Evolutionary conservation across 2,888 invertebrate species (phyloP), one percentile per base, ranked within the genome.

Genomic region (Teleiodes luculella): DNA sequence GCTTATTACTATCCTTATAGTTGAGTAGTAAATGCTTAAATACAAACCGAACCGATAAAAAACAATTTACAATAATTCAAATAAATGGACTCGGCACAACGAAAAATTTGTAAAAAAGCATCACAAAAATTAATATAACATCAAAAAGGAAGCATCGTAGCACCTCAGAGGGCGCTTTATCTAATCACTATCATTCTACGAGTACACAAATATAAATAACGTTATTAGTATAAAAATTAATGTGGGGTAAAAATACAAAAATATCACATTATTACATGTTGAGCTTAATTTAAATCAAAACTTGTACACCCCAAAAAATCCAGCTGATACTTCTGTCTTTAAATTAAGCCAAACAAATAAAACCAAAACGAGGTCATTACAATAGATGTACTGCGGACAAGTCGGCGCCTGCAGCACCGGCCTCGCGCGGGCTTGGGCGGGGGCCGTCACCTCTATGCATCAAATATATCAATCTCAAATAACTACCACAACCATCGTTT

Each of bases 201-300:
- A 72, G 70, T 80, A 81, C 72, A 76, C 71, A 70, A 74, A 73
- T 75, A 78, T 78, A 81, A 80, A 83, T 83, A 82, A 76, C 74
- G 74, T 66, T 63, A 67, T 79, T 74, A 76, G 74, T 77, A 73
- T 77, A 75, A 78, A 81, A 83, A 77, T 76, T 70, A 78, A 80
- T 85, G 79, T 76, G 76, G 82, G 80, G 74, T 80, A 82, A 83
- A 81, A 84, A 82, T 81, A 83, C 80, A 88, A 88, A 24, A 90
- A 90, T 90, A 90, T 90, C 90, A 90, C 90, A 88, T 85, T 82
- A 82, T 86, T 87, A 86, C 78, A 81, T 83, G 89, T 89, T 86
- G 87, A 89, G 90, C 89, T 89, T 86, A 88, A 89, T 89, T 88
- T 84, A 86, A 87, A 83, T 78, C 63, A 68, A 74, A 77, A 72